A percentile compares a stretch with the other conserved stretches of the same genome.
phyloP scores from a whole-genome alignment of 2,113 vertebrate genomes.

The Talpa occidentalis region DNA sequence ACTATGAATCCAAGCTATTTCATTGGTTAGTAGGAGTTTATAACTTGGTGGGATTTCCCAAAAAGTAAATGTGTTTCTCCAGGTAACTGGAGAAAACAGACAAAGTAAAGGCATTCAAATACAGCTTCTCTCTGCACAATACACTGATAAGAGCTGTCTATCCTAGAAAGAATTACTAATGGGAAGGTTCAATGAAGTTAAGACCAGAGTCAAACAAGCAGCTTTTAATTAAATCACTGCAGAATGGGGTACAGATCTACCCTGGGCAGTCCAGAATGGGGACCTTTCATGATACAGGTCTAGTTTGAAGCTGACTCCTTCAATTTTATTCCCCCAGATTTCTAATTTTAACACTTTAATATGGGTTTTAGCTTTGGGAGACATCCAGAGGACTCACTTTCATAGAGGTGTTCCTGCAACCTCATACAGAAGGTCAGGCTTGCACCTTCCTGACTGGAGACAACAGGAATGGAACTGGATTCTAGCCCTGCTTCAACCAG shows the following conservation, averaged over 20 bases:
- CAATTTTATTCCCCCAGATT: neutral
- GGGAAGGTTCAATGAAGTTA: neutral
- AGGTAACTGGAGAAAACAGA: neutral
- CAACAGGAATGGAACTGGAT: neutral
- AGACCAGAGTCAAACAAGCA: neutral
- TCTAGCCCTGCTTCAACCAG: neutral
- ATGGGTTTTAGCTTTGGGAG: neutral
- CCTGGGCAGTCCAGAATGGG: neutral
- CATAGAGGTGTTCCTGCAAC: neutral
- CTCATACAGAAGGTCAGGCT: neutral
- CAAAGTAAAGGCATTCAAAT: slow-evolving; percentile 4
- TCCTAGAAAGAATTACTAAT: neutral
- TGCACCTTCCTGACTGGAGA: neutral
- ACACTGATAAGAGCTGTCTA: neutral
- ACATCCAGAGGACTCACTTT: neutral
- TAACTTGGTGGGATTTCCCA: neutral
- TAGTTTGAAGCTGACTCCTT: neutral
- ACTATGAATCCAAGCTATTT: neutral
- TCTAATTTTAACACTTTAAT: neutral
- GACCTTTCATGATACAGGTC: neutral
- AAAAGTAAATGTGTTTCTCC: neutral
- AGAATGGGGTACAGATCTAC: neutral
- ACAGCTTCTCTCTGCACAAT: neutral
- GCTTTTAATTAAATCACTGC: neutral
- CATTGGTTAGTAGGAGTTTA: neutral